phyloP scores from a whole-genome alignment of 2,888 invertebrate species.

The Linyphia triangularis region DNA sequence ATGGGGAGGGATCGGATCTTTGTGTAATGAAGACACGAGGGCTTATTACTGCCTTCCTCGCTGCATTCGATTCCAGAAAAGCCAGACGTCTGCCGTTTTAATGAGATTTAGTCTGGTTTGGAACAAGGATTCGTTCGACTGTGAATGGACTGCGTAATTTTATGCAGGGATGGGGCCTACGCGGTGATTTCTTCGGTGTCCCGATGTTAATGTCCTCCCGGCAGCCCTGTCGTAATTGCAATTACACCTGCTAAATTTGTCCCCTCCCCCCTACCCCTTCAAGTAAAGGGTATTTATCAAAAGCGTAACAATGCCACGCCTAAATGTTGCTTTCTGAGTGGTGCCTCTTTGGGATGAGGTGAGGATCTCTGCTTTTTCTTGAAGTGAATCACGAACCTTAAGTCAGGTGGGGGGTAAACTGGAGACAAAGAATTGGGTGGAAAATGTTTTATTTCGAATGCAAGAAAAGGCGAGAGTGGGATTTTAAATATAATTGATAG shows the following conservation, averaged over 20 bases:
- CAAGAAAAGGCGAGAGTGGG: too few relatives aligned
- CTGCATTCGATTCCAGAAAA: constrained; percentile 14
- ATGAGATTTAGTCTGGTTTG: constrained; percentile 64
- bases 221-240: too few relatives aligned
- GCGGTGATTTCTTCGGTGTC: not conserved
- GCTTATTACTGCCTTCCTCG: constrained; percentile 20
- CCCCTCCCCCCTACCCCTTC: not conserved
- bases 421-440: too few relatives aligned
- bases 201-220: not conserved
- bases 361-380: too few relatives aligned
- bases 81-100: constrained; percentile 56
- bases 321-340: not conserved
- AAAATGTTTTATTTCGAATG: too few relatives aligned
- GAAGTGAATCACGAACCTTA: too few relatives aligned
- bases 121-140: constrained; percentile 9
- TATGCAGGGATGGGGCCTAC: not conserved
- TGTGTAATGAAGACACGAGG: constrained; percentile 22
- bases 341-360: not conserved
- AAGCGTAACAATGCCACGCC: not conserved
- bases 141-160: constrained; percentile 7
- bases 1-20: not conserved
- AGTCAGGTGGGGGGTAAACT: too few relatives aligned
- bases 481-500: too few relatives aligned
- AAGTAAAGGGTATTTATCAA: not conserved
- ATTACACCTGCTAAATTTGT: not conserved